These are phyloP conservation scores for Aporrectodea caliginosa DNA, from an alignment of 1,140 invertebrate genomes.

Conservation along the genomic window DNA sequence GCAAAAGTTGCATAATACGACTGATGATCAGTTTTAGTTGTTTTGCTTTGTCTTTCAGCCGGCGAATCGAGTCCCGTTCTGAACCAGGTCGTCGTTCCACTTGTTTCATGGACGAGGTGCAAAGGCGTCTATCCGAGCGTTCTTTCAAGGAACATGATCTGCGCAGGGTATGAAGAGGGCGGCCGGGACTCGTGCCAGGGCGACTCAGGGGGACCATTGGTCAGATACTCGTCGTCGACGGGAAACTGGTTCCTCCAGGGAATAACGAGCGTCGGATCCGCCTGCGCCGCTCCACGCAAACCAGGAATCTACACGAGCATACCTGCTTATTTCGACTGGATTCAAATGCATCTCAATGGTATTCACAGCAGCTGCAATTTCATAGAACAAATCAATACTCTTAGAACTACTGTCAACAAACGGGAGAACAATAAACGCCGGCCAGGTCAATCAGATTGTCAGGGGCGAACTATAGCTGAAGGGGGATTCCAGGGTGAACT, in stretches of 20 bases:
- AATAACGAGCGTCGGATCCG: conserved; percentile 11
- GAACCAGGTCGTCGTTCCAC: neutral
- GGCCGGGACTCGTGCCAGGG: conserved; percentile 13
- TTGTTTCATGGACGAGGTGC: conserved; percentile 1
- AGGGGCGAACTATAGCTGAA: too few relatives aligned
- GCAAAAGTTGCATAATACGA: too few relatives aligned
- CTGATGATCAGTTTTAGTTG: too few relatives aligned
- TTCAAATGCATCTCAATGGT: neutral
- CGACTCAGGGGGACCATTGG: conserved; percentile 11
- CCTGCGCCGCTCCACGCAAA: conserved; percentile 6
- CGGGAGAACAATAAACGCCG: too few relatives aligned
- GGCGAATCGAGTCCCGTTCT: conserved; percentile 3
- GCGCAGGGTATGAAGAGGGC: conserved; percentile 3
- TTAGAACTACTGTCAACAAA: too few relatives aligned
- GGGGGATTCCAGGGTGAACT: too few relatives aligned
- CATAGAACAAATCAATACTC: too few relatives aligned
- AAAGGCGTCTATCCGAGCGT: conserved; percentile 4
- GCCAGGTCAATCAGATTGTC: too few relatives aligned
- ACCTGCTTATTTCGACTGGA: neutral
- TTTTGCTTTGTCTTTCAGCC: too few relatives aligned
- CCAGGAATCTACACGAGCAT: conserved; percentile 14
- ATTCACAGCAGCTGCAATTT: too few relatives aligned
- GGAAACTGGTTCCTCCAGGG: neutral
- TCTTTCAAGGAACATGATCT: neutral
- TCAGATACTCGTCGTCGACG: neutral